Percentiles rank a stretch among this genome's conserved stretches.
phyloP scores from a whole-genome alignment of 2,113 vertebrate genomes.

The Chinchilla lanigera region DNA sequence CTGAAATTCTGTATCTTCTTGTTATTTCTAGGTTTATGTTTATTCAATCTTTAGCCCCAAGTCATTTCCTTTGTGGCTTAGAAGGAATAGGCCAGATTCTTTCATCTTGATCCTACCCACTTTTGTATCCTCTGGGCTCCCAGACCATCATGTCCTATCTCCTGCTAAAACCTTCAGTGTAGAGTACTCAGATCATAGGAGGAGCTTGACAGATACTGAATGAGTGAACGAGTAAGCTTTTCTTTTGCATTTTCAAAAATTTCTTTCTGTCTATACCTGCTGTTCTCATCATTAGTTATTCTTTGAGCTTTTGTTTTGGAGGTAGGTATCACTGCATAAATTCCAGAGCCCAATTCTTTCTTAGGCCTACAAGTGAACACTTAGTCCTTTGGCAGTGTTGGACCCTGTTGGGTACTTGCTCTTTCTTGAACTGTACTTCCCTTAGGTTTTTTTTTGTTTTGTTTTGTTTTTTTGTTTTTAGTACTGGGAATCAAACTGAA shows the following conservation, averaged over 20 bases:
- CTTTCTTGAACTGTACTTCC: neutral
- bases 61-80: neutral
- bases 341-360: neutral
- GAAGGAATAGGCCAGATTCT: neutral
- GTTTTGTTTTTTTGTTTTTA: too few relatives aligned
- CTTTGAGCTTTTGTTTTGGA: constrained; percentile 28
- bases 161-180: neutral
- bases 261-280: neutral
- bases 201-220: neutral
- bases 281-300: neutral
- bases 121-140: neutral
- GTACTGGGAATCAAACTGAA: too few relatives aligned
- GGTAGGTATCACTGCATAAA: neutral
- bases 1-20: neutral
- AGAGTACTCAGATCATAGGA: neutral
- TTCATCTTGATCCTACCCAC: neutral
- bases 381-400: neutral
- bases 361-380: neutral
- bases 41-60: neutral
- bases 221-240: neutral
- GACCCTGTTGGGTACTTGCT: neutral
- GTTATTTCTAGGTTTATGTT: neutral
- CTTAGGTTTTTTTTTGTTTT: neutral
- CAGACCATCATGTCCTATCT: neutral
- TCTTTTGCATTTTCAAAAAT: neutral